Percentiles rank a stretch among this genome's conserved stretches.
Conservation (phyloP, 1,140 invertebrate species). For the Chlorops oryzae region DNA sequence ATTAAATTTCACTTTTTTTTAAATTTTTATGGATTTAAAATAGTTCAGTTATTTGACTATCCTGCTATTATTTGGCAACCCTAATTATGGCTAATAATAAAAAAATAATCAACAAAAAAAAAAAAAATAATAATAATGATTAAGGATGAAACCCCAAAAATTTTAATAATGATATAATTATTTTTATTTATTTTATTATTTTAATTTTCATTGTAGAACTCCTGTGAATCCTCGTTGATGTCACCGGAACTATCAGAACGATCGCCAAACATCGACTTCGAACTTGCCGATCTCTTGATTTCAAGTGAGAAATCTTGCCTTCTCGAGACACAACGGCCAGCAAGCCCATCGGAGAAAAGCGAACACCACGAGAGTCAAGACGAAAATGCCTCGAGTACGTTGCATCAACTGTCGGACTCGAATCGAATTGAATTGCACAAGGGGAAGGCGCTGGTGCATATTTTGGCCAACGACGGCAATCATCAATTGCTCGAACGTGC, state of each 20-base stretch:
- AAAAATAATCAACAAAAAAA: no score
- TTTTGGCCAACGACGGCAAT: constrained; percentile 68
- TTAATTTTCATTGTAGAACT: constrained; percentile 22
- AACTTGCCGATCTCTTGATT: constrained; percentile 40
- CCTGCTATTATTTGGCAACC: no score
- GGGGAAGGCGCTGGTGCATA: constrained; percentile 67
- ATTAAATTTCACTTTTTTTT: background rate
- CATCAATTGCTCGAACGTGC: constrained; percentile 59
- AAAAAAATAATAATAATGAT: no score
- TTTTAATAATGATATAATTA: no score
- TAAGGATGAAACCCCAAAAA: no score
- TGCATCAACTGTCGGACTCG: constrained; percentile 42
- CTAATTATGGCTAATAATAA: no score
- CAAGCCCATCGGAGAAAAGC: constrained; percentile 42
- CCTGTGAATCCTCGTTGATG: constrained; percentile 44
- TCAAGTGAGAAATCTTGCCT: constrained; percentile 44
- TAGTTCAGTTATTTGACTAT: no score
- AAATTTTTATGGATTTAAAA: background rate
- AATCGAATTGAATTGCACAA: constrained; percentile 53
- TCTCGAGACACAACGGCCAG: constrained; percentile 38
- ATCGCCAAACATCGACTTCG: constrained; percentile 46
- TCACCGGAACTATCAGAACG: constrained; percentile 45
- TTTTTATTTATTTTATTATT: background rate
- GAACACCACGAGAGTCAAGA: constrained; percentile 41
- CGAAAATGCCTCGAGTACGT: constrained; percentile 37